Evolutionary conservation across 2,113 vertebrate species (phyloP), one percentile per base, ranked within the genome.

Genomic region (Genyomyrus donnyi): DNA sequence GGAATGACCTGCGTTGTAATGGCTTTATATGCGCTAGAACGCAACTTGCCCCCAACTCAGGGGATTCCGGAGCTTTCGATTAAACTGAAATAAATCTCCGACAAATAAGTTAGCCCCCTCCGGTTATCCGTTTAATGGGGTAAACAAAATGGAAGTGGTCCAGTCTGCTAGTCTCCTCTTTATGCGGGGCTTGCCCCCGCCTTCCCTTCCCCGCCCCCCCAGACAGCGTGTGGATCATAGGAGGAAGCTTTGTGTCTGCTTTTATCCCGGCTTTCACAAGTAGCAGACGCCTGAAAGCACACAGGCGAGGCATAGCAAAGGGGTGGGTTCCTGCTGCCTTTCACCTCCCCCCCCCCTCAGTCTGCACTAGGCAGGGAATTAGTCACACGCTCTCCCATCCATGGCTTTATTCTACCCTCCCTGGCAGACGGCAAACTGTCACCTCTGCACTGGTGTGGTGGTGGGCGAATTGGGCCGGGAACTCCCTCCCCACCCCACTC

Each of bases 241-340:
- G 94, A 96, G 96, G 96, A 96, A 96, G 96, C 96, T 96, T 96
- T 96, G 96, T 96, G 96, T 96, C 95, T 96, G 95, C 96, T 94
- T 95, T 96, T 95, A 96, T 96, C 94, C 93, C 91, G 89, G 93
- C 93, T 93, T 94, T 94, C 94, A 95, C 94, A 94, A 95, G 95
- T 94, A 95, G 92, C 93, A 91, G 92, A 93, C 92, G 91, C 92
- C 95, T 96, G 95, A 95, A 95, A 95, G 95, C 95, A 94, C 93
- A 92, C 95, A 96, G 94, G 94, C 94, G 94, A 92, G 92, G 53
- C 94, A 95, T 96, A 96, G 96, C 96, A 96, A 96, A 96, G 95
- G 94, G 39, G 94, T 95, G 95, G 83, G 94, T 91, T 92, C 95
- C 93, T 91, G 92, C 91, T 94, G 94, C 94, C 94, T 56, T 17